phyloP scores from a whole-genome alignment of 1,140 invertebrate species.

The Pachypsylla venusta region DNA sequence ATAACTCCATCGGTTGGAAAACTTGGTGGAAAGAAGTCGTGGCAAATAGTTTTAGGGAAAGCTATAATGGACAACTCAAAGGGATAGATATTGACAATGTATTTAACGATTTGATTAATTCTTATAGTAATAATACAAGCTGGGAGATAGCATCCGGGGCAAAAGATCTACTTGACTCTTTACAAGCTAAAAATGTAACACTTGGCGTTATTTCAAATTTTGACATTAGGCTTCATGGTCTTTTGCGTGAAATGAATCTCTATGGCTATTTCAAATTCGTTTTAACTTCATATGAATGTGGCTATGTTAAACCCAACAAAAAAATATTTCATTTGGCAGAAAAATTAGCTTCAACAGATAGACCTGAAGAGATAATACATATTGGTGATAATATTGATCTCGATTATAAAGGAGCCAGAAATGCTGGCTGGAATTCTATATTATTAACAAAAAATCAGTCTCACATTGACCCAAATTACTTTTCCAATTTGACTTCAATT shows the following conservation, averaged over 20 bases:
- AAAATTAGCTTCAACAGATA: conserved; percentile 40
- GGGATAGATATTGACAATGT: conserved; percentile 37
- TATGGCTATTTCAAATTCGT: conserved; percentile 61
- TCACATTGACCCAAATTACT: neutral
- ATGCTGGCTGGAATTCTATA: conserved; percentile 44
- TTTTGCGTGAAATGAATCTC: conserved; percentile 47
- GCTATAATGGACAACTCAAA: conserved; percentile 20
- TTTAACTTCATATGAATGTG: conserved; percentile 53
- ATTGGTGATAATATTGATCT: conserved; percentile 58
- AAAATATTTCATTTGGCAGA: conserved; percentile 47
- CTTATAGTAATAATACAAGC: conserved; percentile 46
- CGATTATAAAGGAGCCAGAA: conserved; percentile 61
- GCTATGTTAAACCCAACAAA: conserved; percentile 55
- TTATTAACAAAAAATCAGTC: neutral
- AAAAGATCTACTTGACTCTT: conserved; percentile 41
- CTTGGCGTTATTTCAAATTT: conserved; percentile 79
- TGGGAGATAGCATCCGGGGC: conserved; percentile 54
- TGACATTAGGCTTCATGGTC: conserved; percentile 55
- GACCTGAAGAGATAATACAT: conserved; percentile 52
- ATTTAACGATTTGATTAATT: conserved; percentile 41
- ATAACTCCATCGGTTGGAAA: conserved; percentile 48
- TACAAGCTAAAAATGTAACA: conserved; percentile 34
- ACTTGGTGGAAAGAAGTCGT: conserved; percentile 68
- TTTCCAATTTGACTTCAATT: neutral
- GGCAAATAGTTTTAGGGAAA: conserved; percentile 41